Evolutionary conservation across 2,888 invertebrate species (phyloP), one percentile per base, ranked within the genome.

Genomic region (Patella pellucida): DNA sequence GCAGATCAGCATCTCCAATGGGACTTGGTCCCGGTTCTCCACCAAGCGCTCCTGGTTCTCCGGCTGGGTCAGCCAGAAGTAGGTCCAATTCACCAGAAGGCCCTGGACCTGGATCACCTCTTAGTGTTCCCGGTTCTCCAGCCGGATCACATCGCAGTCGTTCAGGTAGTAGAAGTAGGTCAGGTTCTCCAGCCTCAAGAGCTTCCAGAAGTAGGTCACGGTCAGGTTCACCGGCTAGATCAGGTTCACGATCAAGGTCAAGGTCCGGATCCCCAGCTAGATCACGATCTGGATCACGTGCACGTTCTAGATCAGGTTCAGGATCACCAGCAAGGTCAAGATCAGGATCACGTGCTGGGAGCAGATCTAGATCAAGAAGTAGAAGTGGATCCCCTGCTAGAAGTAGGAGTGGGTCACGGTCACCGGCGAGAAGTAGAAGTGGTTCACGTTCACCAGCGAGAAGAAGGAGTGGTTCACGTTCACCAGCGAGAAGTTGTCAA

Each of bases 1-100:
- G 78, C 68, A 56, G 56, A 3, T 79, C 78, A n/a, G 77, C 75
- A 7, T 83, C 82, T 41, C 83, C 82, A 12, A 69, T 56, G 67
- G 78, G 79, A 12, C 80, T 78, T 70, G 74, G 76, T 9, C 79
- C 83, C 56, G 80, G 75, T 14, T 84, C 84, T 16, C 83, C 83
- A 69, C 51, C 70, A 41, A 69, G 56, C n/a, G 77, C 68, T 19
- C 78, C 75, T 3, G 69, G 52, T 54, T 75, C 71, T 16, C 79
- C 76, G 0, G 52, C 68, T 50, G 71, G 73, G 19, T 69, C 67
- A 27, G 74, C 76, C 3, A 70, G 70, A 12, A 71, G 70, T 71
- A 70, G 82, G 15, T 71, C 78, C 19, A 67, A 75, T 23, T 78
- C 79, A n/a, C 73, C 75, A 16, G 68, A 41, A 31, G 76, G 69